A percentile compares a stretch with the other conserved stretches of the same genome.
These are phyloP conservation scores for Corydoras maculifer DNA, from an alignment of 2,113 vertebrate genomes.

Conservation along the genomic window DNA sequence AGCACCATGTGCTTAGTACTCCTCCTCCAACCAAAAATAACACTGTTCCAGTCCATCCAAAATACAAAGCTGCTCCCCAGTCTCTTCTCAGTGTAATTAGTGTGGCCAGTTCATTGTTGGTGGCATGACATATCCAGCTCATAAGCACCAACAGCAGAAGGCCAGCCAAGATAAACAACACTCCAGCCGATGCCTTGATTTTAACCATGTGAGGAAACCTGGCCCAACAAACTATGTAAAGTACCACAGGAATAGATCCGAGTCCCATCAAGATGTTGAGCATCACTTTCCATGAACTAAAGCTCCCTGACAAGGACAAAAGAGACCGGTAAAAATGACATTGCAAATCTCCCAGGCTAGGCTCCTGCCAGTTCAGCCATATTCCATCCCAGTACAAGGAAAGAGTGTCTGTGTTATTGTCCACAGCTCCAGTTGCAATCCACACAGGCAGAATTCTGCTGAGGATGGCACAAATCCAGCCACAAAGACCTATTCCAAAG, in stretches of 20 bases:
- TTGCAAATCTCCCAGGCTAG: slow-evolving; percentile 75
- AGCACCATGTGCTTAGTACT: slow-evolving; percentile 61
- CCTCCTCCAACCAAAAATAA: slow-evolving; percentile 64
- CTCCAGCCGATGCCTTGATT: slow-evolving; percentile 63
- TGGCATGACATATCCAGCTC: slow-evolving; percentile 75
- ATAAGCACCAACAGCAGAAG: slow-evolving; percentile 68
- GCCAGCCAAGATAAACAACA: slow-evolving; percentile 67
- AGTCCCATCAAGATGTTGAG: slow-evolving; percentile 65
- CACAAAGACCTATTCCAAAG: slow-evolving; percentile 47
- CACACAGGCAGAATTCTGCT: slow-evolving; percentile 80
- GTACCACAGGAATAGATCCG: slow-evolving; percentile 59
- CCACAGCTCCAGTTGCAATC: slow-evolving; percentile 70
- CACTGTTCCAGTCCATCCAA: slow-evolving; percentile 71
- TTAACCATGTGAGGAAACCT: slow-evolving; percentile 59
- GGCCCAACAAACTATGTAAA: slow-evolving; percentile 59
- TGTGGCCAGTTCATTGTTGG: slow-evolving; percentile 72
- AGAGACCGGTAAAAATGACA: slow-evolving; percentile 82
- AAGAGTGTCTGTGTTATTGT: slow-evolving; percentile 73
- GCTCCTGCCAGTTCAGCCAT: slow-evolving; percentile 84
- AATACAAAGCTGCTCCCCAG: slow-evolving; percentile 78
- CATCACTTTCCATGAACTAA: slow-evolving; percentile 75
- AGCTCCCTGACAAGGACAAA: slow-evolving; percentile 70
- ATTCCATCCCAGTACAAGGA: slow-evolving; percentile 84
- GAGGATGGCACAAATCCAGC: slow-evolving; percentile 66
- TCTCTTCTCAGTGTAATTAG: slow-evolving; percentile 63